phyloP scores from a whole-genome alignment of 2,797 vertebrate species.

The Graptemys geographica region DNA sequence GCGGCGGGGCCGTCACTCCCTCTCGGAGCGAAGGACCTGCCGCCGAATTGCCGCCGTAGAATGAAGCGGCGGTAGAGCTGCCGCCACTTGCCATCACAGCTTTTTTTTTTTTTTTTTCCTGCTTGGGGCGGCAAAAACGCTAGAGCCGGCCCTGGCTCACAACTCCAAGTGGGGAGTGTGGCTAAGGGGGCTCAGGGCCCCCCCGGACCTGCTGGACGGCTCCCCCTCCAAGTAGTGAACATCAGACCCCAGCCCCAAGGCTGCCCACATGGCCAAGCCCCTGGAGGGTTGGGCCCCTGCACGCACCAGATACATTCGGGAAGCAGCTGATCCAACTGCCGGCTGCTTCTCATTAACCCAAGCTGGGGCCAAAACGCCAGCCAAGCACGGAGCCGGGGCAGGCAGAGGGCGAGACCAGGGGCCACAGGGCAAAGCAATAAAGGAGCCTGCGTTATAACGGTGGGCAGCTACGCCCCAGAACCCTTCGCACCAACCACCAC shows the following conservation, averaged over 20 bases:
- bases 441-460: not conserved
- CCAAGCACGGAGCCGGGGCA: not conserved
- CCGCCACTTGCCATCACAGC: fast-evolving
- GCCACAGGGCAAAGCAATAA: not conserved
- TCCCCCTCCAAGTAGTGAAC: not conserved
- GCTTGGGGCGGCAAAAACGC: no score
- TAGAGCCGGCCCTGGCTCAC: not conserved
- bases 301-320: not conserved
- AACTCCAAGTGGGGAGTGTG: not conserved
- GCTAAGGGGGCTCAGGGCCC: not conserved
- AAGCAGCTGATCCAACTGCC: not conserved
- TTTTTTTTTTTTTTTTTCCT: no score
- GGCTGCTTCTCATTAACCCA: not conserved
- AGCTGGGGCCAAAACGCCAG: not conserved
- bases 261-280: no score
- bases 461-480: not conserved
- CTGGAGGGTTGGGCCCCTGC: no score
- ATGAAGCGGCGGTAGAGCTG: no score
- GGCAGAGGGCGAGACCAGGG: no score
- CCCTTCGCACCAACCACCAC: not conserved
- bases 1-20: no score
- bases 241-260: no score
- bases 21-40: no score
- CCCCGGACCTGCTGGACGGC: not conserved
- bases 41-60: no score